Evolutionary conservation across 2,888 invertebrate genomes (phyloP), one percentile per base, ranked within the genome.

Genomic region (Drosophila ezoana): DNA sequence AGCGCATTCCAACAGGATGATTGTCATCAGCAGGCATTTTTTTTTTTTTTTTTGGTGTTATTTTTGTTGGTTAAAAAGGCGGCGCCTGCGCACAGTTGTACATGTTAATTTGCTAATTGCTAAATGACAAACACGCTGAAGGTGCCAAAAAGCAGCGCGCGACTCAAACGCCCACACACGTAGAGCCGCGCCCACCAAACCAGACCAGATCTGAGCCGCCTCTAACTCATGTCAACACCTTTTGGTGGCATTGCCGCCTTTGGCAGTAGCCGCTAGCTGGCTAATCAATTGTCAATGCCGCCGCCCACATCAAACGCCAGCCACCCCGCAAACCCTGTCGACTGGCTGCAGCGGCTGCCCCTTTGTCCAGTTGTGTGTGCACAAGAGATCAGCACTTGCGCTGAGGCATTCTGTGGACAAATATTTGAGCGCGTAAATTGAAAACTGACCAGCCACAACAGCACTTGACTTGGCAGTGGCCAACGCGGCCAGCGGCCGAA

Each of bases 391-490:
- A 87, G 74, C 88, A 79, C 80, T 87, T 83, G 87, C 83, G 87
- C 76, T 72, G 86, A 89, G 83, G 81, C 89, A 86, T 88, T 86
- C 77, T 76, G 82, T 81, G 67, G 73, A 76, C 81, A 88, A 89
- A 89, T 81, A 89, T 89, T 88, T 87, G 86, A 73, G 76, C 70
- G 86, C 83, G 87, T 74, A 88, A 86, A 80, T 85, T 81, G 68
- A 75, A 79, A 78, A 90, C 89, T 90, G 90, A 90, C 90, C 90
- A 87, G 73, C 85, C 90, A 76, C 89, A 90, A 89, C 82, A 78
- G 74, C 76, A 77, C 83, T 87, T 74, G 72, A 81, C 69, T 90
- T 90, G 79, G 32, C 79, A 70, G 57, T 62, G 63, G 65, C 70
- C 53, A 62, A 18, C 45, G 38, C 45, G 51, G 62, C 57, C 28